These are phyloP conservation scores for Pelobates fuscus DNA, from an alignment of 2,113 vertebrate species.

Conservation along the genomic window DNA sequence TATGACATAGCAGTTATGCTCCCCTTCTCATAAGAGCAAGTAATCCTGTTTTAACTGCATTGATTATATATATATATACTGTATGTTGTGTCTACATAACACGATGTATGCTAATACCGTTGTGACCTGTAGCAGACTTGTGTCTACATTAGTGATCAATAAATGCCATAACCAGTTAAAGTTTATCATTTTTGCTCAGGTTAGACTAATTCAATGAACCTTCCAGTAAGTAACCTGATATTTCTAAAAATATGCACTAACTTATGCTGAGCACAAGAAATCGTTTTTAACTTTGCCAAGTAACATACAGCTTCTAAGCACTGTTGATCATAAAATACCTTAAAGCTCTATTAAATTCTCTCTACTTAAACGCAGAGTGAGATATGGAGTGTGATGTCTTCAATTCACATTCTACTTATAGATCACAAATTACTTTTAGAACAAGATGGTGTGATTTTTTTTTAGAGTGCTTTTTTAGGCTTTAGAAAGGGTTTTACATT, in stretches of 20 bases:
- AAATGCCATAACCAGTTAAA: neutral
- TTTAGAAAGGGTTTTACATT: conserved; percentile 1
- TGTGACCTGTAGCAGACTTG: neutral
- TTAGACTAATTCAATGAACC: neutral
- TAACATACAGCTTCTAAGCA: conserved; percentile 15
- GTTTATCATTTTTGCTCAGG: neutral
- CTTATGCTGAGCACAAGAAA: conserved; percentile 5
- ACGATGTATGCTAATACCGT: neutral
- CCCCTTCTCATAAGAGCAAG: no score
- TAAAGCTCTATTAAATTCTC: conserved; percentile 40
- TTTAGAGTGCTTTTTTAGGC: neutral
- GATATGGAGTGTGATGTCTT: conserved; percentile 32
- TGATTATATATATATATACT: no score
- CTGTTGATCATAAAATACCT: conserved; percentile 28
- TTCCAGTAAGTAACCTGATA: neutral
- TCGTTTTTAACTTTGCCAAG: conserved; percentile 14
- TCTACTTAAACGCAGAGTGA: conserved; percentile 26
- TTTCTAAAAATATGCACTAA: neutral
- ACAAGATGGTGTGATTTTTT: conserved; percentile 18
- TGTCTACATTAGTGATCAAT: neutral
- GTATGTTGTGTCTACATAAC: neutral
- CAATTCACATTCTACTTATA: conserved; percentile 17
- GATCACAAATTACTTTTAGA: conserved; percentile 27
- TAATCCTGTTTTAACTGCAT: no score
- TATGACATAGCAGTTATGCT: no score